Conservation (phyloP, 1,140 invertebrate genomes). For the Brachionus angularis region DNA sequence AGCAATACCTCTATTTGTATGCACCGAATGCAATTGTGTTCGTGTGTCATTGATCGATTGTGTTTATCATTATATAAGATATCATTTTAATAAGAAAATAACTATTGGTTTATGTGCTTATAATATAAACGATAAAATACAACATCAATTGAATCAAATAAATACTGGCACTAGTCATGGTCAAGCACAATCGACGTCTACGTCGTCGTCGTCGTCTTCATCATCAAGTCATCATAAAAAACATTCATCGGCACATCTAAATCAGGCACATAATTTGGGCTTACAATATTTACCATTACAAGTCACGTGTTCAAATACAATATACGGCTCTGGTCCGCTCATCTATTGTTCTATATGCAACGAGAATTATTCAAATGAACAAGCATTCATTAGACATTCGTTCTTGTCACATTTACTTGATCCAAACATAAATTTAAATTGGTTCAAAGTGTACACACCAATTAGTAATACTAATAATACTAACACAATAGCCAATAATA, state of each 20-base stretch:
- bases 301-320: constrained; percentile 8
- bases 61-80: constrained; percentile 24
- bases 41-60: constrained; percentile 17
- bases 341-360: constrained; percentile 39
- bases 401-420: constrained; percentile 24
- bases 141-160: constrained; percentile 2
- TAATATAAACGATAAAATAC: constrained; percentile 31
- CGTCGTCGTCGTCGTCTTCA: neutral
- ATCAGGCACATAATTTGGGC: neutral
- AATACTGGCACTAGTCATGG: neutral
- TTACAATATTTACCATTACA: neutral
- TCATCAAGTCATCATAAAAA: neutral
- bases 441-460: constrained; percentile 26
- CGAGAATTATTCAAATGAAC: constrained; percentile 43
- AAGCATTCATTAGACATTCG: constrained; percentile 36
- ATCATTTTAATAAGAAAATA: constrained; percentile 40
- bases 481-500: neutral
- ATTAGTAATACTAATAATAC: neutral
- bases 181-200: neutral
- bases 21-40: constrained; percentile 30
- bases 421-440: constrained; percentile 41
- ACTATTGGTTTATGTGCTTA: constrained; percentile 28
- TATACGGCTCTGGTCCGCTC: constrained; percentile 12
- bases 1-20: constrained; percentile 39
- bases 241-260: neutral